A percentile compares a stretch with the other conserved stretches of the same genome.
phyloP scores from a whole-genome alignment of 2,113 vertebrate genomes.

The Centropus unirufus region DNA sequence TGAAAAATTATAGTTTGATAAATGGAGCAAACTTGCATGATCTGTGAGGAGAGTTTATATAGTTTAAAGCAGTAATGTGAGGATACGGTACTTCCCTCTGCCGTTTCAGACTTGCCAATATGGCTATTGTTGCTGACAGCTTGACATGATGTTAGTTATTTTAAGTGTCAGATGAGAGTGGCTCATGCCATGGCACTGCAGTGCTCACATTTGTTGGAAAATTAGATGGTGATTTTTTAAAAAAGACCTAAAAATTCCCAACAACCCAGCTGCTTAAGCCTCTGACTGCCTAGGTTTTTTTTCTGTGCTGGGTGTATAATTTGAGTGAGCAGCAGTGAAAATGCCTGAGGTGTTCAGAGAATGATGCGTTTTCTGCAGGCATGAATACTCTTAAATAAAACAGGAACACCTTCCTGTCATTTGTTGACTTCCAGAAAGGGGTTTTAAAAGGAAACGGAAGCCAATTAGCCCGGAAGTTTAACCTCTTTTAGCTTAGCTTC shows the following conservation, averaged over 20 bases:
- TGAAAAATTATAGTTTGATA: conserved; percentile 14
- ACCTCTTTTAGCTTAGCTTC: conserved; percentile 78
- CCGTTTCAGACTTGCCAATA: conserved; percentile 56
- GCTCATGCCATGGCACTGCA: conserved; percentile 56
- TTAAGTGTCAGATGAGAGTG: conserved; percentile 76
- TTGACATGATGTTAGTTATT: conserved; percentile 72
- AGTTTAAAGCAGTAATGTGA: conserved; percentile 36
- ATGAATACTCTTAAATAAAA: conserved; percentile 73
- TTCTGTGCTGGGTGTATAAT: conserved; percentile 64
- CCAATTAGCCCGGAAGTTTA: conserved; percentile 84
- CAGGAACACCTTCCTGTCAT: conserved; percentile 69
- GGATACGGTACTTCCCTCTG: conserved; percentile 31
- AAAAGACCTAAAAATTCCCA: background rate
- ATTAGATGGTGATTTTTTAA: conserved; percentile 68
- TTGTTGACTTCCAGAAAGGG: conserved; percentile 74
- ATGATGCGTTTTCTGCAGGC: conserved; percentile 76
- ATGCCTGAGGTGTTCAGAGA: conserved; percentile 78
- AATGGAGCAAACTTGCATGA: background rate
- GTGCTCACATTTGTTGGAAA: conserved; percentile 73
- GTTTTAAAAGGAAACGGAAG: conserved; percentile 75
- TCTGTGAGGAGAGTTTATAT: conserved; percentile 18
- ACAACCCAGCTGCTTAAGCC: conserved; percentile 63
- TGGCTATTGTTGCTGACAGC: conserved; percentile 72
- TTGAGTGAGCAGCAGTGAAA: conserved; percentile 58
- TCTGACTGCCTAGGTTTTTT: conserved; percentile 58